Evolutionary conservation across 30 jellyfish, hydroid and myxozoan species (phyloP).

Genomic region (Rhopilema esculentum): DNA sequence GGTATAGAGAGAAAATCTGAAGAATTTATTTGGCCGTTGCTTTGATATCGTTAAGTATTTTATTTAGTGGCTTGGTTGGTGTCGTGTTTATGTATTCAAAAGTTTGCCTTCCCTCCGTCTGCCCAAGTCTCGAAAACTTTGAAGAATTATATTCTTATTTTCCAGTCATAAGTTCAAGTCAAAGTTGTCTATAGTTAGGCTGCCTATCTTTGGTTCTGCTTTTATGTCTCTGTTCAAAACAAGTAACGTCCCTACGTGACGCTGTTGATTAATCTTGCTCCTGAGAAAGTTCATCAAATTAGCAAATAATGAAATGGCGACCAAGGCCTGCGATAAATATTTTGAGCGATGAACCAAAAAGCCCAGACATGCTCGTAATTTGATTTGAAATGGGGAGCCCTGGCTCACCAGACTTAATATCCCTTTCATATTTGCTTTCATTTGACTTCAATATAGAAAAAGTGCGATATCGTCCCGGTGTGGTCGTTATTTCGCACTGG

Average conservation of each 20-base stretch:
- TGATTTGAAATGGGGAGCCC: not conserved
- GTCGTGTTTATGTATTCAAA: no score
- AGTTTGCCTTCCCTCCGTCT: no score
- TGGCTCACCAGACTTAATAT: not conserved
- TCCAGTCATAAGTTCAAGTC: not conserved
- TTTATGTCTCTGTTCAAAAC: not conserved
- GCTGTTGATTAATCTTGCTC: not conserved
- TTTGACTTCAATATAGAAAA: not conserved
- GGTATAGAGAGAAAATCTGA: no score
- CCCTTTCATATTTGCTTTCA: not conserved
- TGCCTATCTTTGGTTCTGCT: not conserved
- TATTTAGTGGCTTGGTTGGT: no score
- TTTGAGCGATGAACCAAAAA: not conserved
- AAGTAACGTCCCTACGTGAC: not conserved
- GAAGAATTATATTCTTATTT: not conserved
- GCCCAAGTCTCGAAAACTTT: no score
- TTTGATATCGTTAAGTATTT: no score
- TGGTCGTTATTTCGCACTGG: constrained; percentile 16
- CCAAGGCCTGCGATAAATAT: not conserved
- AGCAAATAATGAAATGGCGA: not conserved
- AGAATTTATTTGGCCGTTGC: no score
- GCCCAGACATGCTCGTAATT: not conserved
- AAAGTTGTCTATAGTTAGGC: not conserved
- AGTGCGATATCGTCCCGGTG: constrained; percentile 5
- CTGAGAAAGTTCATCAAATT: not conserved